Conservation (phyloP, 2,888 invertebrate genomes). For the Drosophila conformis region DNA sequence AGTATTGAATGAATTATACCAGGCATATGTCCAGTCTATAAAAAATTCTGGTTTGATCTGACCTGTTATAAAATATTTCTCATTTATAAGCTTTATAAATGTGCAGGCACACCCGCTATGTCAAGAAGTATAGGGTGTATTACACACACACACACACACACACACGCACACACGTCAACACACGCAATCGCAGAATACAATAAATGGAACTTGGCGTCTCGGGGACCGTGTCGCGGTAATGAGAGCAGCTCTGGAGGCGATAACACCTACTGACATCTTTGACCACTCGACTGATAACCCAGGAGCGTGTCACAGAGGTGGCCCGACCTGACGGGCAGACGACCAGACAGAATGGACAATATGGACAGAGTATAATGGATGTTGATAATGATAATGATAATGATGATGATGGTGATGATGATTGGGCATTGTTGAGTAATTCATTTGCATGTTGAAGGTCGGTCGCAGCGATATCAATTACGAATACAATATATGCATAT, state of each 20-base stretch:
- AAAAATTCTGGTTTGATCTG: rapidly evolving
- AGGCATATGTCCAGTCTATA: background rate
- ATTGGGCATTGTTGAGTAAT: conserved; percentile 66
- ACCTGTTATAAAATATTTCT: background rate
- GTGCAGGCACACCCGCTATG: background rate
- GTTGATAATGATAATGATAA: background rate
- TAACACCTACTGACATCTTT: conserved; percentile 61
- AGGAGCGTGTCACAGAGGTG: conserved; percentile 43
- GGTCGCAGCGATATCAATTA: conserved; percentile 58
- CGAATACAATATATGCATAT: conserved; percentile 27
- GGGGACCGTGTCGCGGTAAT: conserved; percentile 48
- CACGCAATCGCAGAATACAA: conserved; percentile 2
- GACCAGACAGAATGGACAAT: background rate
- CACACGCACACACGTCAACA: background rate
- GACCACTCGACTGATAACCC: conserved; percentile 58
- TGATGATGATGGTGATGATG: conserved; percentile 14
- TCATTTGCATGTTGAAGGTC: conserved; percentile 73
- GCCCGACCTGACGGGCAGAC: conserved; percentile 25
- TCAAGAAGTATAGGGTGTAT: background rate
- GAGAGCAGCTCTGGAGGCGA: conserved; percentile 58
- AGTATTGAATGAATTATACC: background rate
- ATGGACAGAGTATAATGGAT: background rate
- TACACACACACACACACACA: background rate
- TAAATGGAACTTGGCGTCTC: conserved; percentile 44
- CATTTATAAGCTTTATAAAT: background rate